Conservation (phyloP, 2,888 invertebrate species). For the Epirrhoe alternata region DNA sequence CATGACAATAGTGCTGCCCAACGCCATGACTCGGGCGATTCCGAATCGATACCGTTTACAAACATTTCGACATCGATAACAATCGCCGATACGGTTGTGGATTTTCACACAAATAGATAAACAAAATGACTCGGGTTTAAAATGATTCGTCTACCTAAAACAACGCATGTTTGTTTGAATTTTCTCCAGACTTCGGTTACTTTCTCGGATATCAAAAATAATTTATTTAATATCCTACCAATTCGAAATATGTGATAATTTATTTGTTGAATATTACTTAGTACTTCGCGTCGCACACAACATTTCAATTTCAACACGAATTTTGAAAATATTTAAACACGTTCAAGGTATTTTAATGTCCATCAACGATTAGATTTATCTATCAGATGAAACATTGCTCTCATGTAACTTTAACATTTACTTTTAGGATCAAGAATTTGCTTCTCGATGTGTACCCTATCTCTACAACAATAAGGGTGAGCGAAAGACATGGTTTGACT, state of each 20-base stretch:
- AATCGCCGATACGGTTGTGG: conserved; percentile 54
- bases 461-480: conserved; percentile 29
- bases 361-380: conserved; percentile 18
- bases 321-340: conserved; percentile 1
- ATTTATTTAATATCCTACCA: too few species aligned
- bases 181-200: neutral
- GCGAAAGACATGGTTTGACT: conserved; percentile 37
- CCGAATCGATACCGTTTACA: conserved; percentile 76
- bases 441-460: conserved; percentile 40
- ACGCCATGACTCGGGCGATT: conserved; percentile 63
- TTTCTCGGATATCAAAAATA: too few species aligned
- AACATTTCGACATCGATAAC: conserved; percentile 82
- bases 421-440: conserved; percentile 28
- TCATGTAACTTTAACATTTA: conserved; percentile 41
- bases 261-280: too few species aligned
- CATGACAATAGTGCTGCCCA: conserved; percentile 59
- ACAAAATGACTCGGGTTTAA: conserved; percentile 23
- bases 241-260: too few species aligned
- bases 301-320: neutral
- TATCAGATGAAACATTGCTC: conserved; percentile 24
- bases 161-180: neutral
- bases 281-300: neutral
- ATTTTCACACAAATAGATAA: conserved; percentile 34
- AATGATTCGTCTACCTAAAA: conserved; percentile 9
- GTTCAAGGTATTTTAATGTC: conserved; percentile 7